Evolutionary conservation across 1,140 invertebrate genomes (phyloP).

Genomic region (Drosophila nigrodunni): DNA sequence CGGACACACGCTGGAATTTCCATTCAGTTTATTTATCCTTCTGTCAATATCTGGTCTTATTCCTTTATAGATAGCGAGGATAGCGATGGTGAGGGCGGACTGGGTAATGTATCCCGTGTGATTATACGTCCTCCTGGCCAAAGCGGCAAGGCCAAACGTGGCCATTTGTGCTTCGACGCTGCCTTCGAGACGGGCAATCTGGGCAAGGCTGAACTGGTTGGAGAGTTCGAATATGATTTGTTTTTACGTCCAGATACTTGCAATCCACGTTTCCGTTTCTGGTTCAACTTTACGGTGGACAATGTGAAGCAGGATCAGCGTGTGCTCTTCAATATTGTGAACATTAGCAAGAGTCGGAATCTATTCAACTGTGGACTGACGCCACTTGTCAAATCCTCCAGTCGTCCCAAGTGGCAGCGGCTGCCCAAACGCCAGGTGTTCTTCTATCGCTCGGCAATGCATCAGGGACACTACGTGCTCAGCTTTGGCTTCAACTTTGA

Average conservation of each 20-base stretch:
- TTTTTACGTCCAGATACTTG: slow-evolving; percentile 98
- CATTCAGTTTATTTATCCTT: background rate
- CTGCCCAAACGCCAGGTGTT: slow-evolving; percentile 95
- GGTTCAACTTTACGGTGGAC: slow-evolving; percentile 99
- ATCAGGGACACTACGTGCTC: slow-evolving; percentile 96
- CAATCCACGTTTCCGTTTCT: slow-evolving; percentile 95
- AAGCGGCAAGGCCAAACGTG: slow-evolving; percentile 92
- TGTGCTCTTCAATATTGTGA: slow-evolving; percentile 98
- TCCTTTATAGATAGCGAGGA: slow-evolving; percentile 94
- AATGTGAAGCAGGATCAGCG: slow-evolving; percentile 97
- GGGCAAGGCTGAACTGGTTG: slow-evolving; percentile 96
- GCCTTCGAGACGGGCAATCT: slow-evolving; percentile 99
- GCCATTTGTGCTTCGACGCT: slow-evolving; percentile 98
- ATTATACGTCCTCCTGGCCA: slow-evolving; percentile 97
- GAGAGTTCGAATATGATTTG: slow-evolving; percentile 98
- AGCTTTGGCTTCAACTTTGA: slow-evolving; percentile 98
- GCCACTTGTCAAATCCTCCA: slow-evolving; percentile 96
- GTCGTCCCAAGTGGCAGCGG: slow-evolving; percentile 94
- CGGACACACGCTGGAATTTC: too few species aligned
- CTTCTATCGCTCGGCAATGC: slow-evolving; percentile 95
- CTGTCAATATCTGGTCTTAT: background rate
- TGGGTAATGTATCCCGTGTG: slow-evolving; percentile 96
- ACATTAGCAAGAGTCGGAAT: slow-evolving; percentile 96
- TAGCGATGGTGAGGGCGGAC: slow-evolving; percentile 96
- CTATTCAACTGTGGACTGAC: slow-evolving; percentile 96